These are phyloP conservation scores for Perca schrenkii DNA, from an alignment of 2,113 vertebrate species.

Conservation along the genomic window DNA sequence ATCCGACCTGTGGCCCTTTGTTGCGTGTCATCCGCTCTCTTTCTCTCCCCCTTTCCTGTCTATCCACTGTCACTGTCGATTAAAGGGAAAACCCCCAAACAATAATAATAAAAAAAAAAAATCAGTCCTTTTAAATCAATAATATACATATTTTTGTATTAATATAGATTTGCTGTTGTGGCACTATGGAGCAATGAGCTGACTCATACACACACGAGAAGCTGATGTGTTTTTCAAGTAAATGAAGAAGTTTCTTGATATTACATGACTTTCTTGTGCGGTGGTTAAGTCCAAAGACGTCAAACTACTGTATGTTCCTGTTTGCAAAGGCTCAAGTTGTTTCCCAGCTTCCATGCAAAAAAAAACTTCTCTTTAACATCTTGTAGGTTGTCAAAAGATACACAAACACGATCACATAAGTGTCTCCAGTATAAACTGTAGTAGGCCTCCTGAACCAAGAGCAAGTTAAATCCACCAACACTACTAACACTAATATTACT, in stretches of 20 bases:
- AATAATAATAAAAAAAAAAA: too few species aligned
- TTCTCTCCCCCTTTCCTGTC: too few species aligned
- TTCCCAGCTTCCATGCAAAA: neutral
- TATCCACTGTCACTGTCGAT: too few species aligned
- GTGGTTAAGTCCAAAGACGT: constrained; percentile 11
- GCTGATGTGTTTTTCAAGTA: neutral
- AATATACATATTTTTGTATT: too few species aligned
- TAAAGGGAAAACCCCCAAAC: too few species aligned
- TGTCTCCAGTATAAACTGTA: neutral
- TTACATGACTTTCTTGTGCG: neutral
- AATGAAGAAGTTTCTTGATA: constrained; percentile 8
- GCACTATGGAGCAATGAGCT: neutral
- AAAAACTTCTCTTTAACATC: neutral
- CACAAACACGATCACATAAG: too few species aligned
- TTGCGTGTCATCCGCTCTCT: too few species aligned
- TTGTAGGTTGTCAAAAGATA: neutral
- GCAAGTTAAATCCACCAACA: neutral
- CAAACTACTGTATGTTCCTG: constrained; percentile 33
- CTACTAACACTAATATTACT: neutral
- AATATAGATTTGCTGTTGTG: neutral
- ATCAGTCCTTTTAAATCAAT: neutral
- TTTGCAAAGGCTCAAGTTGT: neutral
- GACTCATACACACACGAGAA: neutral
- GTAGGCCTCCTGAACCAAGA: neutral
- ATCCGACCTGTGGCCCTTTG: too few species aligned